Evolutionary conservation across 1,140 invertebrate genomes (phyloP).

Genomic region (Caenorhabditis tropicalis): DNA sequence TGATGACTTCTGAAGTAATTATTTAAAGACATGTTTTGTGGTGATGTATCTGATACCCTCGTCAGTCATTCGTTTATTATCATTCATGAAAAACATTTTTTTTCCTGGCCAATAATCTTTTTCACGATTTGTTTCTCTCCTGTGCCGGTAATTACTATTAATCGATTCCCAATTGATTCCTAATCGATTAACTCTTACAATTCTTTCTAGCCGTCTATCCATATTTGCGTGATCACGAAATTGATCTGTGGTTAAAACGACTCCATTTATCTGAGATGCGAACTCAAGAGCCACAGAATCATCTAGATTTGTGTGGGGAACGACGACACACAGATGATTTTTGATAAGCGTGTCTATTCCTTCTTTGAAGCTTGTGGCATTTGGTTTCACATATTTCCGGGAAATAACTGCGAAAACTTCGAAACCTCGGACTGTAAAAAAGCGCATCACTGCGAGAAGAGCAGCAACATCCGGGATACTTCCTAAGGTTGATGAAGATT

Average conservation of each 20-base stretch:
- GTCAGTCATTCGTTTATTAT: not conserved
- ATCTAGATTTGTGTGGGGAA: not conserved
- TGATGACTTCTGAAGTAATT: not conserved
- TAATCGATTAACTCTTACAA: not conserved
- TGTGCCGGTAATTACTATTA: not conserved
- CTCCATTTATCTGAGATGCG: not conserved
- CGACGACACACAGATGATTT: not conserved
- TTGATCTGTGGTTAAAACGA: not conserved
- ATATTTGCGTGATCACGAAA: not conserved
- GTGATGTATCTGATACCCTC: not conserved
- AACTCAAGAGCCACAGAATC: not conserved
- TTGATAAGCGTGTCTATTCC: not conserved
- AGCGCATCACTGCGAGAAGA: not conserved
- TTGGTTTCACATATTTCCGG: not conserved
- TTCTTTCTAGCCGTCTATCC: too few species aligned
- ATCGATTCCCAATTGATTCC: not conserved
- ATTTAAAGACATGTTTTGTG: not conserved
- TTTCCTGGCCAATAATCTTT: not conserved
- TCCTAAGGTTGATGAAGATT: not conserved
- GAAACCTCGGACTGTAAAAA: not conserved
- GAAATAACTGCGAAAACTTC: slow-evolving; percentile 2
- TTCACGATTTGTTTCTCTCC: not conserved
- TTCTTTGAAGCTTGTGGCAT: not conserved
- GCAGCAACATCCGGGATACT: not conserved
- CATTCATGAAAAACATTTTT: not conserved